phyloP scores from a whole-genome alignment of 2,888 invertebrate genomes.

The Acronicta alni region DNA sequence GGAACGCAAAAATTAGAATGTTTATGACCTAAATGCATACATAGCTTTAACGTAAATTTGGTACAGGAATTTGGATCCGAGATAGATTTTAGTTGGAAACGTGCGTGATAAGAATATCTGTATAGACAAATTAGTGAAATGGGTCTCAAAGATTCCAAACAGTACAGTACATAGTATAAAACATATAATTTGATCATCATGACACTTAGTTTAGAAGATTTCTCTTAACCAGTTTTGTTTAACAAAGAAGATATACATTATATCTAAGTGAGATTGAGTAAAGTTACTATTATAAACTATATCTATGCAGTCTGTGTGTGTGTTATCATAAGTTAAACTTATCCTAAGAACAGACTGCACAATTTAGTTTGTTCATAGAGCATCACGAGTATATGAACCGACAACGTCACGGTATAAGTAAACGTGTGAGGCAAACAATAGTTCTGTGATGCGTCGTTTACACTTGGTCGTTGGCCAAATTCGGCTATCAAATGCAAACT shows the following conservation, averaged over 20 bases:
- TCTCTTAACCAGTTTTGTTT: conserved; percentile 56
- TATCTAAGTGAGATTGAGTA: conserved; percentile 54
- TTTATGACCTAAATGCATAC: conserved; percentile 26
- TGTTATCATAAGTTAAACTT: conserved; percentile 59
- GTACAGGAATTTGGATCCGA: conserved; percentile 30
- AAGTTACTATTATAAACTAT: conserved; percentile 53
- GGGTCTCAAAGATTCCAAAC: conserved; percentile 54
- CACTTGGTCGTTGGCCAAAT: conserved; percentile 56
- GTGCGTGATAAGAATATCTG: conserved; percentile 8
- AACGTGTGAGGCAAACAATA: conserved; percentile 42
- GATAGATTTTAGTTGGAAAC: conserved; percentile 25
- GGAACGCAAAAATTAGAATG: conserved; percentile 30
- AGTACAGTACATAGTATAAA: conserved; percentile 52
- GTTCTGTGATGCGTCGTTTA: conserved; percentile 46
- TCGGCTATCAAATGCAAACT: conserved; percentile 45
- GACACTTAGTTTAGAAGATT: conserved; percentile 63
- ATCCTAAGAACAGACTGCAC: conserved; percentile 60
- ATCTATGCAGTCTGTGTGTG: conserved; percentile 63
- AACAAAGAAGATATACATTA: conserved; percentile 54
- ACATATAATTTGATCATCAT: too few species aligned
- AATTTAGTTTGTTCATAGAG: conserved; percentile 39
- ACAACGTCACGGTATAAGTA: conserved; percentile 30
- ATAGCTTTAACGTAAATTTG: conserved; percentile 15
- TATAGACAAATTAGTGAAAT: conserved; percentile 51
- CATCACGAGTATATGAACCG: conserved; percentile 28